Base-by-base conservation (phyloP, 2,797 vertebrate genomes). In the Psittacula echo region DNA sequence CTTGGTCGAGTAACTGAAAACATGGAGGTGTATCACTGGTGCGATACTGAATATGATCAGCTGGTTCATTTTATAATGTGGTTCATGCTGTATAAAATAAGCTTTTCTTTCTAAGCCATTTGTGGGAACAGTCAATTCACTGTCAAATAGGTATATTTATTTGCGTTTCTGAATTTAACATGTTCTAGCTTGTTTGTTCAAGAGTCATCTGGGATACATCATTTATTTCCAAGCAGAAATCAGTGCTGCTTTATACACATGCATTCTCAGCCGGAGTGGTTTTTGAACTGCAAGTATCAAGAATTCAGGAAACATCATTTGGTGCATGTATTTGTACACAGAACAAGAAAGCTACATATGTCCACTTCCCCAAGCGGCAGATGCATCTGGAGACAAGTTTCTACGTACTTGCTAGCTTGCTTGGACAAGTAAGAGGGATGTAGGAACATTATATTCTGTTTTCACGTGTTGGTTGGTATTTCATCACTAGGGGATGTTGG, bases 401-500 rank as follows among this genome's bases (percentile, higher is more conserved):
- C 19, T 65, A 2, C 3, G 78, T 64, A 24, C 32, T 65, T 80
- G 37, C 19, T 68, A 19, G 10, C 32, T 77, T 77, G 32, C 41
- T 64, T 92, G 60, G 5, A 13, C 18, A 79, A 4, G 11, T 21
- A 21, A 30, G 10, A 15, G 54, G 21, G 45, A 89, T 7, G 27
- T 10, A 32, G 9, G 14, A 68, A 7, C 0, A 2, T 62, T 39
- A 18, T 66, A 10, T 86, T 53, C 9, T 48, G 0, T 78, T 62
- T 47, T 41, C 10, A 1, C 37, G 2, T 60, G 19, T 45, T 86
- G 14, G 1, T 64, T 48, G 32, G 7, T 68, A 32, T 53, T 9
- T 78, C 0, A 0, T 47, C 30, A 4, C 39, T 30, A 8, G 27
- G 41, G 19, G 21, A 47, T 86, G 81, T 68, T 1, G 3, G 3